Base-by-base conservation (phyloP, 2,888 invertebrate genomes). In the Drosophila meridionalis region DNA sequence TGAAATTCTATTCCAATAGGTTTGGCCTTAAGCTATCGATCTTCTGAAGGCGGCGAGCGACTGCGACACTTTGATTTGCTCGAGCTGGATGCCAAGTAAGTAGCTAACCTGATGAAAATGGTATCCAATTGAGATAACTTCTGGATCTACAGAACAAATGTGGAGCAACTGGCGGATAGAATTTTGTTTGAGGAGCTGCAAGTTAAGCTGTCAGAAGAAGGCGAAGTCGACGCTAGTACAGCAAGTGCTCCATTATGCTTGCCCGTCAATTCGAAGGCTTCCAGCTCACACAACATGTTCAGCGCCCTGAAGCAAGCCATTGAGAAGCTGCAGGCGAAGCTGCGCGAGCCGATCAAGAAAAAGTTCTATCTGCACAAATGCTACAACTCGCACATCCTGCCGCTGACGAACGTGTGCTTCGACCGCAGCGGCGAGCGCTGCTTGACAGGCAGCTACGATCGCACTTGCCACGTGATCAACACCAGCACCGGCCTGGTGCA, bases 381-480 rank as follows among this genome's bases (percentile, higher is more conserved):
- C 61, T 91, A 96, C 74, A 94, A 94, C 87, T 95, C 95, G 0
- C 96, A 96, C 90, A 94, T 96, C 20, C 92, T 96, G 75, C 96
- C 96, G 2, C 93, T 96, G 42, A 96, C 96, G 6, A 96, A 96
- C 86, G 95, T 96, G 32, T 95, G 95, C 45, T 95, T 96, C 85
- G 95, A 96, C 92, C 95, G 96, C 91, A 93, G 93, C 85, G 96
- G 96, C 12, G 94, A 94, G 87, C 96, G 96, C 90, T 97, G 96
- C 92, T 93, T 97, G 73, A 96, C 97, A 2, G 97, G 97, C 78
- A 97, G 97, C 92, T 97, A 97, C 92, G 97, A 97, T 92, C 94
- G 97, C 79, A 97, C 97, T 26, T 97, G 97, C 93, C 96, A 96
- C 92, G 94, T 97, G 64, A 97, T 97, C 95, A 95, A 96, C 92